Percentiles rank a stretch among this genome's conserved stretches.
Conservation (phyloP, 2,113 vertebrate genomes). For the Motacilla alba region DNA sequence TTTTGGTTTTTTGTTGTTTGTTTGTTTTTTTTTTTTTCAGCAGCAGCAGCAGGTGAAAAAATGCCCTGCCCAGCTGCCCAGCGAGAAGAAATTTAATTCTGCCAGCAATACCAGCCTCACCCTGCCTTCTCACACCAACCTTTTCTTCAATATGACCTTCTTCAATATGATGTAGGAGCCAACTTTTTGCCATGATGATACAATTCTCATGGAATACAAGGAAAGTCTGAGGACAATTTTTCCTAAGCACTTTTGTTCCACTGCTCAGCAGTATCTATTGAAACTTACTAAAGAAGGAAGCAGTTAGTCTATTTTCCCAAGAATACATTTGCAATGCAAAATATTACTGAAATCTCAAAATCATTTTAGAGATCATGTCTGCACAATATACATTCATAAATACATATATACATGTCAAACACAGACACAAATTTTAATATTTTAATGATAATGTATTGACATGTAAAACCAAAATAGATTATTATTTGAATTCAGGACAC, state of each 20-base stretch:
- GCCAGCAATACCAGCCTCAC: neutral
- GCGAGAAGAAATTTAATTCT: neutral
- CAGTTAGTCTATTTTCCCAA: neutral
- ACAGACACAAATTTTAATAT: neutral
- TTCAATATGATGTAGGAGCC: neutral
- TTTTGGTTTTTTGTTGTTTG: neutral
- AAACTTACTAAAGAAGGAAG: constrained; percentile 5
- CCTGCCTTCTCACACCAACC: neutral
- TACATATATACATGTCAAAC: neutral
- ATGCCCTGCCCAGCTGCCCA: neutral
- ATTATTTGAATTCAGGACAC: neutral
- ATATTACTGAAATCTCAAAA: neutral
- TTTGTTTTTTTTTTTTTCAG: neutral
- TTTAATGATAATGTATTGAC: neutral
- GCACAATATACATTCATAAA: too few relatives aligned
- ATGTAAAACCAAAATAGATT: neutral
- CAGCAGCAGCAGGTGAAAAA: neutral
- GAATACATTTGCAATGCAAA: neutral
- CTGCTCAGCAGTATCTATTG: neutral
- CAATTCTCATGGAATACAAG: neutral
- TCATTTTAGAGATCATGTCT: neutral
- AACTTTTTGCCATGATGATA: neutral
- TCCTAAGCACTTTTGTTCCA: neutral
- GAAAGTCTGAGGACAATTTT: neutral
- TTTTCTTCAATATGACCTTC: neutral